These are phyloP conservation scores for Vireo griseus DNA, from an alignment of 2,797 vertebrate species.

Conservation along the genomic window DNA sequence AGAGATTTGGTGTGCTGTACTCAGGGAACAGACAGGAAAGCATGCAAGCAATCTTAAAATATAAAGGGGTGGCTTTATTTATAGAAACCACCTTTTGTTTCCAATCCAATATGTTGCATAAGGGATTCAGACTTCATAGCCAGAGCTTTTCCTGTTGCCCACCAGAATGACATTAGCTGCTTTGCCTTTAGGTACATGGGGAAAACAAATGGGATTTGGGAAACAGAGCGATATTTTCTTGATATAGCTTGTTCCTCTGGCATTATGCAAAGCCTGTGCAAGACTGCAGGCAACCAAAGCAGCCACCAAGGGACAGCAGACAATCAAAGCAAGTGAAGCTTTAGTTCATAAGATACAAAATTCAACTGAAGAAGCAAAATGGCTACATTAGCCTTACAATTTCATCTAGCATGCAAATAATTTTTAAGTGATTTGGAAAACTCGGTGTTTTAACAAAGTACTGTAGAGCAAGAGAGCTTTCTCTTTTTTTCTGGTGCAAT, in stretches of 20 bases:
- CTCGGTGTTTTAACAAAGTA: not conserved
- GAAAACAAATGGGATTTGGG: not conserved
- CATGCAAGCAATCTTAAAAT: not conserved
- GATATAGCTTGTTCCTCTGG: not conserved
- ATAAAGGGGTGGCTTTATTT: not conserved
- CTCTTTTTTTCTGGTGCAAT: not conserved
- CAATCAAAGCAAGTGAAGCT: not conserved
- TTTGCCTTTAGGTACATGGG: not conserved
- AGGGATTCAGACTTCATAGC: not conserved
- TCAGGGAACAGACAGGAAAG: not conserved
- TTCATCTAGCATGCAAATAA: not conserved
- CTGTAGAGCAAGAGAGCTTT: not conserved
- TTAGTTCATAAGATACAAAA: not conserved
- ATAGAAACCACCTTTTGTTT: not conserved
- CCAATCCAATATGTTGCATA: rapidly evolving
- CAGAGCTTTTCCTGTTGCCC: not conserved
- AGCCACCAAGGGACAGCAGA: not conserved
- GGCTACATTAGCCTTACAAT: rapidly evolving
- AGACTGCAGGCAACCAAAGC: not conserved
- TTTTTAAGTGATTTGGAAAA: not conserved
- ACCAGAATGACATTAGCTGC: not conserved
- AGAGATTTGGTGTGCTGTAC: rapidly evolving
- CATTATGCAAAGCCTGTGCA: not conserved
- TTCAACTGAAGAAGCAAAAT: not conserved
- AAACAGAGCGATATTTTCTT: not conserved